Percentiles rank a stretch among this genome's conserved stretches.
Conservation (phyloP, 2,113 vertebrate species). For the Micromys minutus region DNA sequence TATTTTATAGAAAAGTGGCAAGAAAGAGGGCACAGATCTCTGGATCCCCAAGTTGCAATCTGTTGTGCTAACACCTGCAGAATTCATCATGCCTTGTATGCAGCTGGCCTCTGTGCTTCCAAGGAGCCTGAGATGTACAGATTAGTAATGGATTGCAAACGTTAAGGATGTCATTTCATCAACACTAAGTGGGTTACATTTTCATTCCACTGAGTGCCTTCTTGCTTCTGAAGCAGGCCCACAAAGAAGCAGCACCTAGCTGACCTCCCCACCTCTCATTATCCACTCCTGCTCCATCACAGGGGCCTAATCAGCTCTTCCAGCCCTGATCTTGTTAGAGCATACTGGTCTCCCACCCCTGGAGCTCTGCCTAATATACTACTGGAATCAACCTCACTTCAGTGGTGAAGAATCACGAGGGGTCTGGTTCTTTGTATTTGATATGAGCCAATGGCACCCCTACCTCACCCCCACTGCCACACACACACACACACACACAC, state of each 20-base stretch:
- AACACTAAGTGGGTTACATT: conserved; percentile 74
- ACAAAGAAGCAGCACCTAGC: conserved; percentile 14
- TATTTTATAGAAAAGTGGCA: not conserved
- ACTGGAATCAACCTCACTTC: not conserved
- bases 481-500: not conserved
- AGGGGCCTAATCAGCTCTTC: conserved; percentile 58
- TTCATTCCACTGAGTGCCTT: conserved; percentile 77
- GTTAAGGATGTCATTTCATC: conserved; percentile 73
- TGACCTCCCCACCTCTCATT: conserved; percentile 66
- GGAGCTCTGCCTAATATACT: conserved; percentile 43
- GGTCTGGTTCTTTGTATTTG: not conserved
- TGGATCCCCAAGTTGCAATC: conserved; percentile 32
- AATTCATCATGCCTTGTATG: conserved; percentile 36
- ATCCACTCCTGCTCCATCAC: conserved; percentile 32
- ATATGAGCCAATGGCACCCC: not conserved
- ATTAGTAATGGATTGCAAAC: conserved; percentile 72
- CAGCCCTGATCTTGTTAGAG: conserved; percentile 60
- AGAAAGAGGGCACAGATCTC: not conserved
- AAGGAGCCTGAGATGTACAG: conserved; percentile 41
- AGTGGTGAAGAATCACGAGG: not conserved
- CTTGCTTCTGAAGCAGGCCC: conserved; percentile 49
- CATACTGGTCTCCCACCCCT: conserved; percentile 54
- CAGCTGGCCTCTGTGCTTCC: conserved; percentile 48
- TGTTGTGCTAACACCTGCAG: conserved; percentile 27
- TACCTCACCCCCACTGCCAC: not conserved